phyloP scores from a whole-genome alignment of 1,140 invertebrate species.

The Cyclargus thomasi region DNA sequence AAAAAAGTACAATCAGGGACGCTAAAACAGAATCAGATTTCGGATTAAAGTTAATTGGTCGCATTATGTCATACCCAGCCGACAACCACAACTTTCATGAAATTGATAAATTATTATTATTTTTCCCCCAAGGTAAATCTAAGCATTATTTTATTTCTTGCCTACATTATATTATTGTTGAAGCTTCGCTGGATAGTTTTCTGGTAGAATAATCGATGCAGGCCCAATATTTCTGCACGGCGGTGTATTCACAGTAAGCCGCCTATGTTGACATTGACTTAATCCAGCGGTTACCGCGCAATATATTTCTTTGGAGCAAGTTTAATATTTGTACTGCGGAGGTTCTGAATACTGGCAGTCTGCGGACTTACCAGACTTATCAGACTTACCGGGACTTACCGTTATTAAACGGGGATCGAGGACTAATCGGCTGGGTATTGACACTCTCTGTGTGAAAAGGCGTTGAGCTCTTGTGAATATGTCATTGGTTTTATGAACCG shows the following conservation, averaged over 20 bases:
- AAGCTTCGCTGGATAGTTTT: too few relatives aligned
- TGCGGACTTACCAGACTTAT: slow-evolving; percentile 30
- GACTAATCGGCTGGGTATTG: slow-evolving; percentile 27
- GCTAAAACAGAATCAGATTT: too few relatives aligned
- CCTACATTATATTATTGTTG: too few relatives aligned
- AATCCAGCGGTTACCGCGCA: slow-evolving; percentile 54
- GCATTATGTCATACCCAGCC: too few relatives aligned
- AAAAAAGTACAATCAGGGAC: too few relatives aligned
- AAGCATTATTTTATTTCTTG: too few relatives aligned
- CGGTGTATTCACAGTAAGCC: slow-evolving; percentile 34
- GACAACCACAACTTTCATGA: too few relatives aligned
- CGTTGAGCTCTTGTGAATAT: slow-evolving; percentile 31
- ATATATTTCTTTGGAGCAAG: slow-evolving; percentile 59
- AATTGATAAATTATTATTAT: too few relatives aligned
- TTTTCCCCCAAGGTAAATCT: too few relatives aligned
- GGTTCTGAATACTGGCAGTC: slow-evolving; percentile 31
- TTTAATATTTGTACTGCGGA: slow-evolving; percentile 59
- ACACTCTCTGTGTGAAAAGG: slow-evolving; percentile 27
- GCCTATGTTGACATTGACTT: slow-evolving; percentile 51
- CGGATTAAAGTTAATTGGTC: too few relatives aligned
- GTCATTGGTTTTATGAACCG: slow-evolving; percentile 13
- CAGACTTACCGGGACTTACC: slow-evolving; percentile 27
- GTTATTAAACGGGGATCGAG: slow-evolving; percentile 52
- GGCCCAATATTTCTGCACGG: slow-evolving; percentile 16
- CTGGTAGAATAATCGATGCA: too few relatives aligned